These are phyloP conservation scores for Zoanthus sansibaricus DNA, from an alignment of 92 coral and sea anemone species.

Conservation along the genomic window DNA sequence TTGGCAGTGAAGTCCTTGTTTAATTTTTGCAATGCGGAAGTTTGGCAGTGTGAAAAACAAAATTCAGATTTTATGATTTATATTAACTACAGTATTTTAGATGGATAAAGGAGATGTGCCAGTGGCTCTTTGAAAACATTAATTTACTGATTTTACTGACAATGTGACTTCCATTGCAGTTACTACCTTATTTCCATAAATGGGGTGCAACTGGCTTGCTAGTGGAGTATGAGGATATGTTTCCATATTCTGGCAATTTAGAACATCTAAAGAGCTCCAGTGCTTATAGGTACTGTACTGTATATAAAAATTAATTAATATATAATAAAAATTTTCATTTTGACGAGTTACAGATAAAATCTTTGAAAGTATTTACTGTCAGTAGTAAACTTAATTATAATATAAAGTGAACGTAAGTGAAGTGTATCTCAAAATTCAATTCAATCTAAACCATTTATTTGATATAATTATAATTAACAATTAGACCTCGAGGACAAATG, in stretches of 20 bases:
- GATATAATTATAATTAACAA: too few relatives aligned
- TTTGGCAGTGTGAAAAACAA: too few relatives aligned
- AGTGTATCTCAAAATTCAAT: too few relatives aligned
- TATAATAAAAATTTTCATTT: background rate
- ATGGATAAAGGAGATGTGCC: background rate
- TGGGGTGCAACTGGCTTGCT: slow-evolving; percentile 99
- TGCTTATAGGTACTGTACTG: slow-evolving; percentile 72
- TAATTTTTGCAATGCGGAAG: too few relatives aligned
- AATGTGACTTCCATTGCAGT: slow-evolving; percentile 30
- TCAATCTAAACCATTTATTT: too few relatives aligned
- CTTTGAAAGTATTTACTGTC: too few relatives aligned
- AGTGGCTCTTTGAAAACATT: background rate
- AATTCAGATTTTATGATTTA: too few relatives aligned
- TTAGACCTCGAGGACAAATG: too few relatives aligned
- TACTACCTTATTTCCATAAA: slow-evolving; percentile 80
- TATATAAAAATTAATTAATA: background rate
- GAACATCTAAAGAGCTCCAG: slow-evolving; percentile 65
- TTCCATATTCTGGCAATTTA: slow-evolving; percentile 87
- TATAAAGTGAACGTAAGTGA: too few relatives aligned
- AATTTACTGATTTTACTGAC: background rate
- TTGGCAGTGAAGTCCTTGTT: too few relatives aligned
- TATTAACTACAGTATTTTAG: background rate
- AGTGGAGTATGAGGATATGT: slow-evolving; percentile 95
- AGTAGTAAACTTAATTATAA: too few relatives aligned
- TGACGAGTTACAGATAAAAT: too few relatives aligned